phyloP scores from a whole-genome alignment of 2,113 vertebrate genomes.

The Plestiodon gilberti region DNA sequence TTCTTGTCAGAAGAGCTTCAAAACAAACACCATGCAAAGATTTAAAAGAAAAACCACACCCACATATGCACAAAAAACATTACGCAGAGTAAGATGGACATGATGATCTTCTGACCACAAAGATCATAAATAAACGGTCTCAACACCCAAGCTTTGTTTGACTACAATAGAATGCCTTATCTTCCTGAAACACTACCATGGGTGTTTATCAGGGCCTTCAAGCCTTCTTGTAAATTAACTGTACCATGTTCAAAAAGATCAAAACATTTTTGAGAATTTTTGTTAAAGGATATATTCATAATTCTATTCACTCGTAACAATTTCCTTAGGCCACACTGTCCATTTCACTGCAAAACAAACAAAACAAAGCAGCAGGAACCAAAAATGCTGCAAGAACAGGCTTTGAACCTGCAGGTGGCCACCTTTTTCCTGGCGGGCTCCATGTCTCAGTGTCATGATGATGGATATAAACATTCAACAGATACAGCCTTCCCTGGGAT shows the following conservation, averaged over 20 bases:
- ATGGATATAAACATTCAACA: background rate
- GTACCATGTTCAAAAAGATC: slow-evolving; percentile 40
- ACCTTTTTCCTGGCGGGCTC: background rate
- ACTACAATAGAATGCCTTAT: slow-evolving; percentile 62
- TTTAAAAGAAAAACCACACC: background rate
- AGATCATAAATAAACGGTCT: slow-evolving; percentile 42
- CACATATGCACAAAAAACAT: background rate
- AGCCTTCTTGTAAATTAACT: slow-evolving; percentile 31
- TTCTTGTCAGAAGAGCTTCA: slow-evolving; percentile 21
- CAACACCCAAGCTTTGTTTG: slow-evolving; percentile 47
- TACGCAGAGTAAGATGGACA: slow-evolving; percentile 3
- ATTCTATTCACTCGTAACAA: background rate
- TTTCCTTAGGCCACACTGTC: background rate
- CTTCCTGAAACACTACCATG: slow-evolving; percentile 44
- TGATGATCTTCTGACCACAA: slow-evolving; percentile 27
- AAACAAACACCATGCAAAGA: slow-evolving; percentile 12
- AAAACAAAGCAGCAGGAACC: background rate
- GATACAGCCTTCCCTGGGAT: background rate
- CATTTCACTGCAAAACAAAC: background rate
- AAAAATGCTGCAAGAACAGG: background rate
- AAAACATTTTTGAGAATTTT: slow-evolving; percentile 38
- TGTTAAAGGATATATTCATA: background rate
- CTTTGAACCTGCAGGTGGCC: background rate
- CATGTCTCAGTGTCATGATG: background rate
- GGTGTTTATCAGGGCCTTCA: slow-evolving; percentile 47